phyloP scores from a whole-genome alignment of 2,888 invertebrate genomes.

The Electrophaes corylata region DNA sequence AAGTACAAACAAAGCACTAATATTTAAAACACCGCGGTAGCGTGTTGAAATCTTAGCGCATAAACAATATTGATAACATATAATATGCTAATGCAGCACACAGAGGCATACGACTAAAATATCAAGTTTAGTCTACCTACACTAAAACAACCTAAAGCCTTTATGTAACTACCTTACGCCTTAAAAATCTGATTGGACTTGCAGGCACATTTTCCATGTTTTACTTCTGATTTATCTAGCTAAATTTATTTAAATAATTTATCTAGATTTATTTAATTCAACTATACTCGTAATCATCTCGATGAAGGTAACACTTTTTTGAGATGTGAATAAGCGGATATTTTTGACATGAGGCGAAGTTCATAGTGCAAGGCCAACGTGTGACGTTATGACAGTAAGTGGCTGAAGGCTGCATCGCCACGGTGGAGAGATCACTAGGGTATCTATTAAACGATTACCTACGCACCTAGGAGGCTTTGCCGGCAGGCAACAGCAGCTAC shows the following conservation, averaged over 20 bases:
- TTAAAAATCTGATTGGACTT: constrained; percentile 33
- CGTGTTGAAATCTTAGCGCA: constrained; percentile 56
- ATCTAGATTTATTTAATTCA: constrained; percentile 15
- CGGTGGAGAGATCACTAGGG: constrained; percentile 47
- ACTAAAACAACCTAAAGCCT: constrained; percentile 40
- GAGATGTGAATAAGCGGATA: constrained; percentile 24
- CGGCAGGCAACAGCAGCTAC: constrained; percentile 96
- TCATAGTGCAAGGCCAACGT: constrained; percentile 21
- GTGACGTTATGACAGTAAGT: constrained; percentile 35
- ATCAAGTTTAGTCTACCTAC: constrained; percentile 43
- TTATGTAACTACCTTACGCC: constrained; percentile 35
- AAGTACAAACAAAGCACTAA: constrained; percentile 56
- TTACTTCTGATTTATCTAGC: constrained; percentile 18
- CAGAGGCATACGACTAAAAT: constrained; percentile 43
- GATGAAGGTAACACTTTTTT: constrained; percentile 5
- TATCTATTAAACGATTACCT: constrained; percentile 27
- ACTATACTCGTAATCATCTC: constrained; percentile 4
- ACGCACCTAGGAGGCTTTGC: constrained; percentile 64
- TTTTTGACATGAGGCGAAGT: constrained; percentile 18
- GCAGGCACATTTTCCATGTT: constrained; percentile 18
- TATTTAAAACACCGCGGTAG: constrained; percentile 35
- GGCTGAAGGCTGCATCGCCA: constrained; percentile 40
- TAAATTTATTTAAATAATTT: constrained; percentile 23
- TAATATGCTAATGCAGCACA: constrained; percentile 46
- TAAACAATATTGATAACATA: background rate